Evolutionary conservation across 2,113 vertebrate species (phyloP), one percentile per base, ranked within the genome.

Genomic region (Xiphias gladius): DNA sequence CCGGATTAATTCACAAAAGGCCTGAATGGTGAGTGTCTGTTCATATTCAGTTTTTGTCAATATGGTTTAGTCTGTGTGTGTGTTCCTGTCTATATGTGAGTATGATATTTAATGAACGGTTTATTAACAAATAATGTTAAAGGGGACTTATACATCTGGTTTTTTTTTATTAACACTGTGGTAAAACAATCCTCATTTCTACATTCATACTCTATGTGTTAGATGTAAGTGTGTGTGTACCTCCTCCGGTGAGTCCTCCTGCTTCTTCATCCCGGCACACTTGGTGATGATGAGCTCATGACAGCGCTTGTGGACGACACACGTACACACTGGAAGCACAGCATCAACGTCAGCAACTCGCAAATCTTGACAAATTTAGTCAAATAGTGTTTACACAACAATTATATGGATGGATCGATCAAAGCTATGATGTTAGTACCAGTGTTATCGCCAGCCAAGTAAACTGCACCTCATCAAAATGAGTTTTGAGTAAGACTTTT

Each of bases 271-370:
- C 20, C 98, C 98, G 43, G 98, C 97, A 76, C 98, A 99, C 90
- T 99, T 99, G 1, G 98, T 99, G 94, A 99, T 99, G 87, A 99
- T 99, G 93, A 98, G 97, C 93, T 98, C 97, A 66, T 99, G 98
- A 87, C 98, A 99, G 92, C 98, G 95, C 92, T 99, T 99, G 95
- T 99, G 98, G 89, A 99, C 98, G 59, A 99, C 98, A 39, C 98
- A 99, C 86, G 98, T 99, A 82, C 98, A 99, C 87, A 99, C 98
- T 99, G 95, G 59, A 94, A 92, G 89, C 7, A 88, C 26, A 81
- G 22, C 37, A 28, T 39, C 39, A 9, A 41, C 11, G 62, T 11
- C 22, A 28, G 30, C 2, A 17, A 57, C 32, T 64, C 26, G 70
- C 37, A 54, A 13, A 61, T 32, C 26, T 14, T 4, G 10, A 32